These are phyloP conservation scores for Sphaeridia pumilis DNA, from an alignment of 2,888 invertebrate genomes.

Conservation along the genomic window DNA sequence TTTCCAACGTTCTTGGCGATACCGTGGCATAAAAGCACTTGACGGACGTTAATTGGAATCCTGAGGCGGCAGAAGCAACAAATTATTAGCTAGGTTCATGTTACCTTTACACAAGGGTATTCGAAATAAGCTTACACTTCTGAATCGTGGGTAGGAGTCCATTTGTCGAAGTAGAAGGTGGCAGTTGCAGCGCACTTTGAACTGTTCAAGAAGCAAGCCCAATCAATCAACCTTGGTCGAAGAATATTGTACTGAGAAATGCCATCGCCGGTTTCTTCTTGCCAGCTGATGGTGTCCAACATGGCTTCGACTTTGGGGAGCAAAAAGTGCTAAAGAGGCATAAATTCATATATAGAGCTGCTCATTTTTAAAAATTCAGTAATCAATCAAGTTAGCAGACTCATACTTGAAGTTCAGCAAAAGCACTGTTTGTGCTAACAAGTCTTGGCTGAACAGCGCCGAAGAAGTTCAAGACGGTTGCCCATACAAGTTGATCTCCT, in stretches of 20 bases:
- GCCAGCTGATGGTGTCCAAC: constrained; percentile 2
- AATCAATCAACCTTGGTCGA: constrained; percentile 13
- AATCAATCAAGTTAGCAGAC: too few species aligned
- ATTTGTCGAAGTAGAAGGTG: neutral
- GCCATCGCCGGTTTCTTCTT: constrained; percentile 12
- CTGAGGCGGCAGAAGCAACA: constrained; percentile 11
- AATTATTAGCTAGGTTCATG: too few species aligned
- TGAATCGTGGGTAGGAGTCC: neutral
- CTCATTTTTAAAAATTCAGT: too few species aligned
- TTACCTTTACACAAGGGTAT: neutral
- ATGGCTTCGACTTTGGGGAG: constrained; percentile 6
- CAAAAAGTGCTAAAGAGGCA: constrained; percentile 1
- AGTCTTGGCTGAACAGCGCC: neutral
- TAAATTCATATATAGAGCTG: too few species aligned
- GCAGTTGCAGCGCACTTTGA: constrained; percentile 9
- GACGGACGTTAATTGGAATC: constrained; percentile 20
- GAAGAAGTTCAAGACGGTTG: constrained; percentile 5
- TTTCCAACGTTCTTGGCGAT: constrained; percentile 15
- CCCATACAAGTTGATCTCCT: constrained; percentile 18
- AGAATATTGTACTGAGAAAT: constrained; percentile 11
- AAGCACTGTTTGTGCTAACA: neutral
- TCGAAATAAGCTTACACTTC: neutral
- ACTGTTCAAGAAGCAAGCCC: constrained; percentile 18
- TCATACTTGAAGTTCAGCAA: neutral
- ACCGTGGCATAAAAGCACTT: constrained; percentile 17